These are phyloP conservation scores for Drosophila neotestacea DNA, from an alignment of 2,888 invertebrate genomes.

Conservation along the genomic window DNA sequence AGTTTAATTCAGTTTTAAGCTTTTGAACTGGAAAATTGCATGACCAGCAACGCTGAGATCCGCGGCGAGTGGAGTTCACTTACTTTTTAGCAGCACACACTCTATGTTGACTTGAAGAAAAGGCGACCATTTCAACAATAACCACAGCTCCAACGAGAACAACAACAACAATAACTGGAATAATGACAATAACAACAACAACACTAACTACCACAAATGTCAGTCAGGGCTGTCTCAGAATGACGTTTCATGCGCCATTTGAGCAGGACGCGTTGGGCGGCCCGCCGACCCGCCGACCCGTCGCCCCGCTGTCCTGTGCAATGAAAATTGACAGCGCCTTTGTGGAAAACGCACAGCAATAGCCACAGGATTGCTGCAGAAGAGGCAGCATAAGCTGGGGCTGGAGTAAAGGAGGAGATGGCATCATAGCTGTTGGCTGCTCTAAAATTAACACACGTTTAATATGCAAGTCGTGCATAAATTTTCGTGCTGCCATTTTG, in stretches of 20 bases:
- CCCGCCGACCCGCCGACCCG: background rate
- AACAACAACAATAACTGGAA: slow-evolving; percentile 12
- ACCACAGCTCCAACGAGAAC: slow-evolving; percentile 18
- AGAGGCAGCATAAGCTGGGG: slow-evolving; percentile 1
- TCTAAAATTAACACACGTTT: slow-evolving; percentile 81
- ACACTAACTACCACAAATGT: slow-evolving; percentile 56
- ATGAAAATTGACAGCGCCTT: slow-evolving; percentile 67
- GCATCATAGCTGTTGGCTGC: slow-evolving; percentile 53
- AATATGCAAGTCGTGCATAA: slow-evolving; percentile 81
- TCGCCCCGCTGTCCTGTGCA: slow-evolving; percentile 25
- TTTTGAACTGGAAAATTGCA: slow-evolving; percentile 81
- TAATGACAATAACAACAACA: background rate
- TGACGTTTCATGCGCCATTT: slow-evolving; percentile 69
- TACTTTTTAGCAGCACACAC: slow-evolving; percentile 52
- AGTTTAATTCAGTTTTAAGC: slow-evolving; percentile 81
- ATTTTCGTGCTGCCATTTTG: slow-evolving; percentile 59
- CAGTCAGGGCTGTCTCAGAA: slow-evolving; percentile 51
- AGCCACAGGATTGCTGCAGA: slow-evolving; percentile 35
- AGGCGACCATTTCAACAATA: slow-evolving; percentile 27
- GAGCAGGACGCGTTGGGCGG: slow-evolving; percentile 49
- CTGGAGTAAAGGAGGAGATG: slow-evolving; percentile 17
- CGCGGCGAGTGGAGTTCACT: slow-evolving; percentile 44
- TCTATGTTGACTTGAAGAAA: slow-evolving; percentile 29
- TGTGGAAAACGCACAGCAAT: slow-evolving; percentile 46
- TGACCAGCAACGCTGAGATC: slow-evolving; percentile 49